These are phyloP conservation scores for Apoda limacodes DNA, from an alignment of 2,888 invertebrate genomes.

Conservation along the genomic window DNA sequence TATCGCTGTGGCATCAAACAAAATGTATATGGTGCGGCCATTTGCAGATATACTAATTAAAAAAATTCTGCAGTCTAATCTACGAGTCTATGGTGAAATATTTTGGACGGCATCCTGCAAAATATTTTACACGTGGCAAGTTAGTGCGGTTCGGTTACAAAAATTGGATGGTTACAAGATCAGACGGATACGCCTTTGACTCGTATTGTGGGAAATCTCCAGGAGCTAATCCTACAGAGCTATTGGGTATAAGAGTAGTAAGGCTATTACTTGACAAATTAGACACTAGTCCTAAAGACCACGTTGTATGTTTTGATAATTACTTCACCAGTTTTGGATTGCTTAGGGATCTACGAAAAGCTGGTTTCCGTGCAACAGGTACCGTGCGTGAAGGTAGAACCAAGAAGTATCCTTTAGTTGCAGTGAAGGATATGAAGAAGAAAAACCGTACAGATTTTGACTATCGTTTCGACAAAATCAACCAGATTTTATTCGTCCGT, in stretches of 20 bases:
- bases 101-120: no score
- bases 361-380: conserved; percentile 19
- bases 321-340: conserved; percentile 20
- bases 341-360: conserved; percentile 13
- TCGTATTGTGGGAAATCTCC: no score
- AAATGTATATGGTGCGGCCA: no score
- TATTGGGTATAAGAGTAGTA: conserved; percentile 17
- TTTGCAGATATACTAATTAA: no score
- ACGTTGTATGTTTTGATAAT: conserved; percentile 19
- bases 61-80: no score
- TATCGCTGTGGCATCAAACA: no score
- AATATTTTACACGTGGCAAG: no score
- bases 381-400: conserved; percentile 21
- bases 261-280: conserved; percentile 19
- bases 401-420: conserved; percentile 19
- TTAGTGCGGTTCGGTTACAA: no score
- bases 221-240: no score
- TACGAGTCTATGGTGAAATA: no score
- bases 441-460: conserved; percentile 20
- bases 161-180: no score
- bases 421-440: conserved; percentile 22
- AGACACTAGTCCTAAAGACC: conserved; percentile 14
- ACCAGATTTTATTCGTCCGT: conserved; percentile 20
- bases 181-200: no score
- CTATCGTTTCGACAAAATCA: conserved; percentile 21